A percentile compares a stretch with the other conserved stretches of the same genome.
Conservation (phyloP, 1,140 invertebrate genomes). For the Drosophila santomea region DNA sequence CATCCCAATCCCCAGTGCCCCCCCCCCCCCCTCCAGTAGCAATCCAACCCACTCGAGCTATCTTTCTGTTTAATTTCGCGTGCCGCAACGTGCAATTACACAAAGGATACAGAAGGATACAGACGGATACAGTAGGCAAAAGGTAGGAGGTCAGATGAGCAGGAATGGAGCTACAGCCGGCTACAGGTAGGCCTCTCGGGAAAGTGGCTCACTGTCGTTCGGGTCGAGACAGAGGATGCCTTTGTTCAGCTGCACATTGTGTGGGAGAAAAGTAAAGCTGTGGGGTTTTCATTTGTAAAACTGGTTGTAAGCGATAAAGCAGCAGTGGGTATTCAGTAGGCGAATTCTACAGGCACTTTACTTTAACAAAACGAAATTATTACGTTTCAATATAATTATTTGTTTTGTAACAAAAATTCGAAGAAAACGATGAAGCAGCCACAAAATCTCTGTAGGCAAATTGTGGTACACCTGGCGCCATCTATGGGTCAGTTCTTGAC, state of each 20-base stretch:
- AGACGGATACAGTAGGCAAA: constrained; percentile 11
- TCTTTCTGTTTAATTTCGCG: constrained; percentile 71
- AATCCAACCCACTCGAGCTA: constrained; percentile 7
- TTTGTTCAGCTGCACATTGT: not conserved
- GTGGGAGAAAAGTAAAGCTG: not conserved
- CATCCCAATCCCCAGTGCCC: not conserved
- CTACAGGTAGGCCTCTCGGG: constrained; percentile 14
- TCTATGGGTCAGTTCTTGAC: not conserved
- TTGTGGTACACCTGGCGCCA: not conserved
- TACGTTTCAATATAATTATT: not conserved
- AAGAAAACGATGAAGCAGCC: not conserved
- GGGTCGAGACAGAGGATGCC: not conserved
- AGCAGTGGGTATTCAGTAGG: not conserved
- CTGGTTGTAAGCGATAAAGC: not conserved
- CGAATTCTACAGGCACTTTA: not conserved
- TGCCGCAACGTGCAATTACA: constrained; percentile 75
- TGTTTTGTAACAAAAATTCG: not conserved
- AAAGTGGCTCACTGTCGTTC: not conserved
- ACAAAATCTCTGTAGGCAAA: not conserved
- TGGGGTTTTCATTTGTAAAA: not conserved
- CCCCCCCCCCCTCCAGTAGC: too few species aligned
- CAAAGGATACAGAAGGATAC: constrained; percentile 21
- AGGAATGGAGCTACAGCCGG: too few species aligned
- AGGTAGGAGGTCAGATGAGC: not conserved
- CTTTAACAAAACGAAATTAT: too few species aligned